Base-by-base conservation (phyloP, 2,888 invertebrate genomes). In the Rhamnusium bicolor region DNA sequence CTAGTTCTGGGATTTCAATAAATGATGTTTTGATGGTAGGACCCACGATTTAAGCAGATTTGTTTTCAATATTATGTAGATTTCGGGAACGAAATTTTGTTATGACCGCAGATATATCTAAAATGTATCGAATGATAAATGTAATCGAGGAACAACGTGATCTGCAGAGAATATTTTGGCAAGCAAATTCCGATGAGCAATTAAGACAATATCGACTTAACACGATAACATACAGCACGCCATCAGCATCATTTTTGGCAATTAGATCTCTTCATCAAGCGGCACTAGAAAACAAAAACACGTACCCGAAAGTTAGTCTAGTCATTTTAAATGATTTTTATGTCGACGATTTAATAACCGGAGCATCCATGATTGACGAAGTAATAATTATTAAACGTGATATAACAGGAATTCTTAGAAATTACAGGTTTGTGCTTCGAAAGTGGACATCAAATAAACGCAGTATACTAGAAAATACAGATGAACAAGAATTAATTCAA, bases 151-250 rank as follows among this genome's bases (percentile, higher is more conserved):
- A 79, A 0, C 79, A 85, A 65, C 29, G 74, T 5, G 61, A 79
- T 14, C 73, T 84, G 3, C 86, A 86, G 70, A 61, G 81, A 40
- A 84, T 86, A 4, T 56, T 86, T 1, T 87, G 85, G 85, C 69
- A 84, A 10, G 14, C 54, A 24, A 27, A 73, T 27, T 49, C 56
- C 2, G 12, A 12, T n/a, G 5, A 47, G 7, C 40, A 47, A 12
- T 24, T 75, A 54, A 49, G 18, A 19, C 66, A 73, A 58, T 73
- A 53, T 29, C 40, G 40, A 27, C 54, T 75, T 19, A 75, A 67
- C 49, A 75, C 73, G 2, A 53, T 75, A 49, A 73, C 73, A 5
- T 73, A 71, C 16, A 72, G 76, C 10, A 63, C 69, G 10, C n/a
- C 27, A 10, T 16, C 72, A 7, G 71, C 61, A 19, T 62, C 74